A percentile compares a stretch with the other conserved stretches of the same genome.
phyloP scores from a whole-genome alignment of 2,113 vertebrate genomes.

The Caretta caretta region DNA sequence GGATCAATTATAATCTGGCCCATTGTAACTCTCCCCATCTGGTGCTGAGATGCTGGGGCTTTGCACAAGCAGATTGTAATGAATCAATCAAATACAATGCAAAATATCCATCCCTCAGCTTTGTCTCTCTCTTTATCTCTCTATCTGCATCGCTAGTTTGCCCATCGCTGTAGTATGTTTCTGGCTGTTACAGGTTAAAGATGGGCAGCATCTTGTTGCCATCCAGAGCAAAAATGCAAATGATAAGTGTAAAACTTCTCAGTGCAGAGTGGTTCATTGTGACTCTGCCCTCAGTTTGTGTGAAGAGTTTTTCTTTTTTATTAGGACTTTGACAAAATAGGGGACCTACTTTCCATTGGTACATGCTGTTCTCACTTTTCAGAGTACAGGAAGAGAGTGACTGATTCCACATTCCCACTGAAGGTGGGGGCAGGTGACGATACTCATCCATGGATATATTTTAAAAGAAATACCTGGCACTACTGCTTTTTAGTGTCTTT shows the following conservation, averaged over 20 bases:
- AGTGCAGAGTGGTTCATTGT: not conserved
- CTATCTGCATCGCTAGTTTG: not conserved
- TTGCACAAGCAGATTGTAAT: too few relatives aligned
- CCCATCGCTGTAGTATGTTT: too few relatives aligned
- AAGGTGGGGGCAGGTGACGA: not conserved
- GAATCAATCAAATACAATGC: constrained; percentile 1
- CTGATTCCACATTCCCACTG: not conserved
- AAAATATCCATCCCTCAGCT: not conserved
- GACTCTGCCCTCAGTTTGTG: not conserved
- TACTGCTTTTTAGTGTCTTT: not conserved
- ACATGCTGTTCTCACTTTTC: not conserved
- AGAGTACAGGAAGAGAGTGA: not conserved
- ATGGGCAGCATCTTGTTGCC: not conserved
- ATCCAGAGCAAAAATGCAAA: not conserved
- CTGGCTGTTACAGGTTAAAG: too few relatives aligned
- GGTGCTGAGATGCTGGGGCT: not conserved
- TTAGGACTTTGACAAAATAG: not conserved
- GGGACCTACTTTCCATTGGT: not conserved
- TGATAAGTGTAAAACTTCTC: not conserved
- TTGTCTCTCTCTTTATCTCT: constrained; percentile 7
- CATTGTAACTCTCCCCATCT: not conserved
- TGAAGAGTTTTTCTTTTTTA: not conserved
- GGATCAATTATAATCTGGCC: not conserved
- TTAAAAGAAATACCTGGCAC: not conserved
- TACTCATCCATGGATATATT: not conserved